Base-by-base conservation (phyloP, 2,888 invertebrate species). In the Drosophila differens region DNA sequence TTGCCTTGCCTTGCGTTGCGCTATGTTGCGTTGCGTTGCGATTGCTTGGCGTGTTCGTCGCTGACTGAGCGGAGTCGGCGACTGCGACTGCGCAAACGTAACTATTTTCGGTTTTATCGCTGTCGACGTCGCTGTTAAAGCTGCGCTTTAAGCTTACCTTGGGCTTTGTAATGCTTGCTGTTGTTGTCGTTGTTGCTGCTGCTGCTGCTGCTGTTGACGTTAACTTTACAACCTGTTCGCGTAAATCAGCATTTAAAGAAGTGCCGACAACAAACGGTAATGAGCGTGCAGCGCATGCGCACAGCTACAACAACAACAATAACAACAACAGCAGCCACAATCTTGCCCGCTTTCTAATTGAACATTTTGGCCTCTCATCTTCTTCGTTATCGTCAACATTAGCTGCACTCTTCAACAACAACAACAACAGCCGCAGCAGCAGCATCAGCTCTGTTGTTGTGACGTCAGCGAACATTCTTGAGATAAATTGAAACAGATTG, bases 191-290 rank as follows among this genome's bases (percentile, higher is more conserved):
- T 25, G 47, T 3, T 14, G 44, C 47, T 60, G 53, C 55, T 53
- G 66, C 30, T 70, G 70, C 25, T 53, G 66, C 60, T 55, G 53
- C 54, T 62, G 67, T 51, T 51, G 75, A 60, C 47, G 79, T 69
- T 70, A 67, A 67, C 74, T 74, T 81, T 80, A 83, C 88, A 89
- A 91, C 88, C 91, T 91, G 89, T 89, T 89, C 79, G 84, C 78
- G 74, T 76, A 74, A 86, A 83, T 77, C 81, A 80, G 77, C 73
- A 74, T 73, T 88, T 88, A 82, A 85, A 90, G 81, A 89, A 87
- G 70, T 83, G 82, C 84, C 89, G 79, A 86, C 79, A 86, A 79
- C 72, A 72, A 82, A 85, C 82, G 85, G 82, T 84, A 87, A 87
- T 84, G 82, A 85, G 82, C 74, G 74, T 76, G 76, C 74, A 83